phyloP scores from a whole-genome alignment of 1,140 invertebrate genomes.

The Eriosoma lanigerum region DNA sequence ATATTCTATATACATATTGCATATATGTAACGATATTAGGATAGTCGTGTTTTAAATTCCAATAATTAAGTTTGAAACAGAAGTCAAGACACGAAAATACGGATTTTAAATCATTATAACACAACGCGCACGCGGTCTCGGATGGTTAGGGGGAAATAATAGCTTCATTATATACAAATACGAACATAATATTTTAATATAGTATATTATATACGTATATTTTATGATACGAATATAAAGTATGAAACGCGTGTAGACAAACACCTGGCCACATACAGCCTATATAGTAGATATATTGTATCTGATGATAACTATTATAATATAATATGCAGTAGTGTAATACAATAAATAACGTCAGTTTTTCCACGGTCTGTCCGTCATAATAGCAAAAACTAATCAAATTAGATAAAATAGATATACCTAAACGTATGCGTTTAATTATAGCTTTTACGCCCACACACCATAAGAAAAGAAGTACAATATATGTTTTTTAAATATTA shows the following conservation, averaged over 20 bases:
- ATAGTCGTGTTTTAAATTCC: not conserved
- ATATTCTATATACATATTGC: not conserved
- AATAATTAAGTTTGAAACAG: not conserved
- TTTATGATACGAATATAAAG: too few species aligned
- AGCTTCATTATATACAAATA: constrained; percentile 29
- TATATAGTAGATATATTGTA: not conserved
- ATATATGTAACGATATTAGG: not conserved
- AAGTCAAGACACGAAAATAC: not conserved
- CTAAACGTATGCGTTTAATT: not conserved
- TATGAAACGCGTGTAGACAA: not conserved
- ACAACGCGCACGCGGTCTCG: not conserved
- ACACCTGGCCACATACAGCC: constrained; percentile 1
- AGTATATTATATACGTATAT: too few species aligned
- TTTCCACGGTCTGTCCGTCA: constrained; percentile 45
- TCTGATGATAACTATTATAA: not conserved
- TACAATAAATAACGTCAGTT: constrained; percentile 12
- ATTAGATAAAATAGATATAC: not conserved
- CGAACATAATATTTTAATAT: too few species aligned
- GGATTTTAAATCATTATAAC: not conserved
- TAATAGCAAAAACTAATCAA: constrained; percentile 23
- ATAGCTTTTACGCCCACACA: not conserved
- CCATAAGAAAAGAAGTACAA: too few species aligned
- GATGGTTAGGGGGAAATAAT: constrained; percentile 18
- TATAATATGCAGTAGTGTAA: too few species aligned
- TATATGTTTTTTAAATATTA: not conserved